Percentiles rank a stretch among this genome's conserved stretches.
Evolutionary conservation across 53 echinoderm and acorn worm genomes (phyloP).

Genomic region (Holothuria leucospilota): DNA sequence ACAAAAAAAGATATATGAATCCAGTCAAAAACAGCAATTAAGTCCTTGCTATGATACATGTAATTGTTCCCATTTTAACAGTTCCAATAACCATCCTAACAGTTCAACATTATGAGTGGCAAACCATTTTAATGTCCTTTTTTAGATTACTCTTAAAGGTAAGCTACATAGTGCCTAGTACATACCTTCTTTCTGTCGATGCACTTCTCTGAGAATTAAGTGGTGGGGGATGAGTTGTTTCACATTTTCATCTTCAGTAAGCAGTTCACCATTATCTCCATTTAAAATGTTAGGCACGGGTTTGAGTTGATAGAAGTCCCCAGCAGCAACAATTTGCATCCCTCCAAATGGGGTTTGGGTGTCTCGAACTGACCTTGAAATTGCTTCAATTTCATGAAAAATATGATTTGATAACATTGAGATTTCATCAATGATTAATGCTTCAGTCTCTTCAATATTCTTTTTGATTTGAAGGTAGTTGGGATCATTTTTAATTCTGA

Average conservation of each 20-base stretch:
- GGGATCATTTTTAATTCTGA: neutral
- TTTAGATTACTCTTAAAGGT: too few relatives aligned
- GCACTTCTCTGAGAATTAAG: slow-evolving; percentile 2
- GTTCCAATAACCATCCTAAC: too few relatives aligned
- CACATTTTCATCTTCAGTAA: slow-evolving; percentile 15
- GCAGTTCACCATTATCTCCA: slow-evolving; percentile 21
- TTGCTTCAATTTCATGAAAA: slow-evolving; percentile 21
- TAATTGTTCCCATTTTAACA: too few relatives aligned
- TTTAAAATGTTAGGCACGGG: slow-evolving; percentile 18
- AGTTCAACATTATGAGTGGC: too few relatives aligned
- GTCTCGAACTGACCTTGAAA: neutral
- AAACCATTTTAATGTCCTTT: too few relatives aligned
- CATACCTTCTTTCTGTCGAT: slow-evolving; percentile 25
- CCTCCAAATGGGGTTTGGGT: neutral
- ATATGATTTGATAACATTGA: slow-evolving; percentile 5
- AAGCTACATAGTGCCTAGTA: too few relatives aligned
- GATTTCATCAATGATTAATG: slow-evolving; percentile 14
- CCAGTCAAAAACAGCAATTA: too few relatives aligned
- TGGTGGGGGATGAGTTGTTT: neutral
- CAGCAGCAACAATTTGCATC: slow-evolving; percentile 11
- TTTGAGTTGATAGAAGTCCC: slow-evolving; percentile 25
- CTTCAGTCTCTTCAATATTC: slow-evolving; percentile 2
- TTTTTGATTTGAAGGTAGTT: slow-evolving; percentile 1
- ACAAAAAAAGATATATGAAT: neutral
- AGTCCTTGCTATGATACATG: too few relatives aligned